phyloP scores from a whole-genome alignment of 2,888 invertebrate genomes.

The Disparrhopalites patrizii region DNA sequence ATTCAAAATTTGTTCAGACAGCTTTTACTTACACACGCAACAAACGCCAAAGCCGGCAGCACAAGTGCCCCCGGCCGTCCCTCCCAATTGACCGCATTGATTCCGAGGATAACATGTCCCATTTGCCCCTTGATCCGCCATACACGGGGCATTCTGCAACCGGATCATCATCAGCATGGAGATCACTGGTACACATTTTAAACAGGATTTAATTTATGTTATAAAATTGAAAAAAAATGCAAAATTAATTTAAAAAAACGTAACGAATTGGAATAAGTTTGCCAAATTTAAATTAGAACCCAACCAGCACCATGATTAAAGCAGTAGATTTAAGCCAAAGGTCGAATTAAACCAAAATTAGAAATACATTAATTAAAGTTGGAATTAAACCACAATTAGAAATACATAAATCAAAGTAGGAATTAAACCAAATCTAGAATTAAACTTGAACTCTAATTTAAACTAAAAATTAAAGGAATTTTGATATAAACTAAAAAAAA shows the following conservation, averaged over 20 bases:
- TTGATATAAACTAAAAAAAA: no score
- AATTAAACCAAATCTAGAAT: no score
- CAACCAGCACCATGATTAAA: no score
- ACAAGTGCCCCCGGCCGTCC: constrained; percentile 71
- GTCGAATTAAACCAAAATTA: no score
- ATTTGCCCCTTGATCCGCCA: constrained; percentile 70
- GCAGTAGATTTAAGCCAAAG: no score
- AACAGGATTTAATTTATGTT: not conserved
- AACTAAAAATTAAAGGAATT: no score
- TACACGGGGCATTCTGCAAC: constrained; percentile 71
- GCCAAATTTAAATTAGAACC: no score
- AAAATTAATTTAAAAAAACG: not conserved
- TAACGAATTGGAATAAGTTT: no score
- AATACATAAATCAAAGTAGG: no score
- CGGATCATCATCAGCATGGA: constrained; percentile 75
- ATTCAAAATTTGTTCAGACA: not conserved
- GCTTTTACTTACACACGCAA: constrained; percentile 65
- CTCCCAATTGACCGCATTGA: constrained; percentile 69
- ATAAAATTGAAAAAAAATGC: not conserved
- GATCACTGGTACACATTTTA: constrained; percentile 59
- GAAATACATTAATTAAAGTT: no score
- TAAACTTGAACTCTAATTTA: no score
- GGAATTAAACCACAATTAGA: no score
- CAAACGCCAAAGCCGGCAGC: constrained; percentile 74
- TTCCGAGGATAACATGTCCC: constrained; percentile 71